Evolutionary conservation across 2,888 invertebrate species (phyloP), one percentile per base, ranked within the genome.

Genomic region (Pedicia rivosa): DNA sequence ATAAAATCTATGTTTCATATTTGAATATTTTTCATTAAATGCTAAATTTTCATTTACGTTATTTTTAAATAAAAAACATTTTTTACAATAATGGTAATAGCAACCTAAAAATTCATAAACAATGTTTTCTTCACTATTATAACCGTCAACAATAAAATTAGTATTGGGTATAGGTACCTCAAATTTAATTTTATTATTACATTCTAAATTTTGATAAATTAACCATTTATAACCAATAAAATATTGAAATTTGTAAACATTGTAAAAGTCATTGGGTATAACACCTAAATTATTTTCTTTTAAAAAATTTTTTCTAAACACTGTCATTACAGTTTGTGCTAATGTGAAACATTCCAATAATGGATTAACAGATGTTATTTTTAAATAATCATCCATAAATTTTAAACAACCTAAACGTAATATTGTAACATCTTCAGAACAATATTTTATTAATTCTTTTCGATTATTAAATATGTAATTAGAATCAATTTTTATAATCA

Each of bases 21-120:
- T 26, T 35, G 14, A 14, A 17, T 35, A 35, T 13, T 7, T 8
- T 10, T 3, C 15, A 25, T 35, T 16, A 13, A 35, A 5, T 4
- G 26, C 27, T 12, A 6, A 5, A 8, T 27, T 3, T 6, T 27
- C 5, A 7, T 5, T 13, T 27, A 12, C 5, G 5, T 27, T 12
- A 8, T 27, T 14, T 12, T 14, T 27, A 13, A 13, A 3, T 27
- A 27, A 27, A 12, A 12, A 27, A 27, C 12, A 27, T 27, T 27
- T 27, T 13, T 5, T 12, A 27, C 12, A 27, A 5, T n/a, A 12
- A 12, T 35, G 27, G n/a, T 26, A 35, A n/a, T 27, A 35, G 4
- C 35, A 27, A 1, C 35, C 27, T 7, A 26, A 26, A 3, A 35
- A 35, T 24, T 35, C 35, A 10, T 25, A 35, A 15, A 35, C 19